Evolutionary conservation across 2,797 vertebrate genomes (phyloP).

Genomic region (Sylvilagus floridanus): DNA sequence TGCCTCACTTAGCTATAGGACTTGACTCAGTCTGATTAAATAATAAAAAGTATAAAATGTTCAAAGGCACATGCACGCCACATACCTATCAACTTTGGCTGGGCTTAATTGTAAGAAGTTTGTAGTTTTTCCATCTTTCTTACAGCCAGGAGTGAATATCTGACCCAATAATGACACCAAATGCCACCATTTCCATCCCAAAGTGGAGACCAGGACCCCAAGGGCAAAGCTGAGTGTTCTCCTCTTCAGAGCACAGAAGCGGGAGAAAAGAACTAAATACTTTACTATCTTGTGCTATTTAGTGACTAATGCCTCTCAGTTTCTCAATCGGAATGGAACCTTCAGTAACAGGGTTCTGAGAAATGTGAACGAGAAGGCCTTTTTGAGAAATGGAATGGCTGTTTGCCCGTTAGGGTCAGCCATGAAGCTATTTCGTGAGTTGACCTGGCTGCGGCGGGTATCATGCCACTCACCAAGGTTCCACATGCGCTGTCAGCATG

Average conservation of each 20-base stretch:
- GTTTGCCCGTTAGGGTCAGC: background rate
- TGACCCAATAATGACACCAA: background rate
- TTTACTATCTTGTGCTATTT: background rate
- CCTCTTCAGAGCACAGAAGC: background rate
- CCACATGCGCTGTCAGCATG: background rate
- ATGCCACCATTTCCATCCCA: background rate
- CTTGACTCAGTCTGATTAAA: background rate
- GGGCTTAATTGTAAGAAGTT: background rate
- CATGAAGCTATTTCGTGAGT: background rate
- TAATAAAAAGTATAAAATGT: background rate
- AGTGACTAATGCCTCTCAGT: background rate
- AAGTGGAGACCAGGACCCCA: background rate
- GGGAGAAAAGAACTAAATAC: background rate
- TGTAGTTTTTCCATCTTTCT: background rate
- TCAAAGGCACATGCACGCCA: background rate
- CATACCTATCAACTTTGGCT: background rate
- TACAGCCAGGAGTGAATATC: background rate
- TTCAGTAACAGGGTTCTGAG: background rate
- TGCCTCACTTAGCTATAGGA: background rate
- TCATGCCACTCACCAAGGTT: background rate
- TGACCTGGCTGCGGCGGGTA: background rate
- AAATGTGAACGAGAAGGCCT: background rate
- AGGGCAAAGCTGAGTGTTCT: background rate
- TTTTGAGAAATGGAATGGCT: slow-evolving; percentile 46
- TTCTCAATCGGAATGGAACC: background rate